Conservation (phyloP, 2,888 invertebrate species). For the Archips xylosteana region DNA sequence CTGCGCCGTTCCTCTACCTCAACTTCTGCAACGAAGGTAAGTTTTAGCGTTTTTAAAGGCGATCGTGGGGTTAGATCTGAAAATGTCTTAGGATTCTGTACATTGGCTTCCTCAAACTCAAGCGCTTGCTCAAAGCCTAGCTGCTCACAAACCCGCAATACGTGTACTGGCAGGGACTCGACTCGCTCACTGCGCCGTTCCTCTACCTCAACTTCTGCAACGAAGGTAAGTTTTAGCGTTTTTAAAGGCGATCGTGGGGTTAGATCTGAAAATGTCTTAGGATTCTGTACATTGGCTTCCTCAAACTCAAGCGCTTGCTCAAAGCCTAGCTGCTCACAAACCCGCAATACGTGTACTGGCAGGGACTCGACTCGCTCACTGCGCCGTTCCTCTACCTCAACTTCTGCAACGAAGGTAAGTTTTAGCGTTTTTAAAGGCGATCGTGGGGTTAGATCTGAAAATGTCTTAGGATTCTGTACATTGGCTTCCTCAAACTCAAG, state of each 20-base stretch:
- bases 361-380: conserved; percentile 98
- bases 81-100: too few relatives aligned
- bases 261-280: conserved; percentile 86
- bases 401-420: conserved; percentile 70
- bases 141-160: conserved; percentile 96
- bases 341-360: conserved; percentile 99
- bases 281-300: conserved; percentile 47
- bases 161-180: conserved; percentile 99
- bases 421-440: background rate
- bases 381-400: conserved; percentile 93
- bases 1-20: conserved; percentile 98
- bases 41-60: background rate
- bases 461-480: conserved; percentile 58
- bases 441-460: too few relatives aligned
- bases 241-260: too few relatives aligned
- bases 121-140: conserved; percentile 98
- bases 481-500: conserved; percentile 95
- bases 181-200: conserved; percentile 99
- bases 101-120: conserved; percentile 87
- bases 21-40: conserved; percentile 98
- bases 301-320: conserved; percentile 95
- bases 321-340: conserved; percentile 99
- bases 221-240: conserved; percentile 69
- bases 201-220: conserved; percentile 66
- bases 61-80: too few relatives aligned